Evolutionary conservation across 2,113 vertebrate genomes (phyloP).

Genomic region (Callithrix jacchus): DNA sequence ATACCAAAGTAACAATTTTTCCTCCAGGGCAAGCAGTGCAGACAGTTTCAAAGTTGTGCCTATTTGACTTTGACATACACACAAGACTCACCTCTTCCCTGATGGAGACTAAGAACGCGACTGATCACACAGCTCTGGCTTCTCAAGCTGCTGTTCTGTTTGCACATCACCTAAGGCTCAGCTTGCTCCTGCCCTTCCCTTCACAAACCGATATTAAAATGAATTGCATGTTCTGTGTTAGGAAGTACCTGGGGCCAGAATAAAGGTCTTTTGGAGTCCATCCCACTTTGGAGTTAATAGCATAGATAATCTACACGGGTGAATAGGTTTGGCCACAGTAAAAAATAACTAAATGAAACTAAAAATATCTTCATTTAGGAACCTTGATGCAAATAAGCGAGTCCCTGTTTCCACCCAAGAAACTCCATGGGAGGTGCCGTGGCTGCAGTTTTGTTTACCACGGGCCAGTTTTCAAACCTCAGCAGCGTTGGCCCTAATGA

Average conservation of each 20-base stretch:
- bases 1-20: neutral
- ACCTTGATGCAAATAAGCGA: neutral
- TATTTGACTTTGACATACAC: neutral
- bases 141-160: neutral
- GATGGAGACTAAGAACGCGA: rapidly evolving
- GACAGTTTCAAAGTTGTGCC: neutral
- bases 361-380: neutral
- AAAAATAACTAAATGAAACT: neutral
- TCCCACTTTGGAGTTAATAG: neutral
- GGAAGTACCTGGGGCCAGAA: neutral
- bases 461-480: neutral
- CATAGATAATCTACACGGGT: neutral
- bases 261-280: neutral
- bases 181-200: neutral
- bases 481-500: neutral
- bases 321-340: neutral
- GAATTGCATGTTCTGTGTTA: neutral
- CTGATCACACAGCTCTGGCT: neutral
- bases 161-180: neutral
- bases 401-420: neutral
- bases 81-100: neutral
- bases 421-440: neutral
- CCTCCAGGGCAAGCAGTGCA: neutral
- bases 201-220: neutral
- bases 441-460: neutral